phyloP scores from a whole-genome alignment of 2,797 vertebrate genomes.

The Microctenopoma stevenorrisi region DNA sequence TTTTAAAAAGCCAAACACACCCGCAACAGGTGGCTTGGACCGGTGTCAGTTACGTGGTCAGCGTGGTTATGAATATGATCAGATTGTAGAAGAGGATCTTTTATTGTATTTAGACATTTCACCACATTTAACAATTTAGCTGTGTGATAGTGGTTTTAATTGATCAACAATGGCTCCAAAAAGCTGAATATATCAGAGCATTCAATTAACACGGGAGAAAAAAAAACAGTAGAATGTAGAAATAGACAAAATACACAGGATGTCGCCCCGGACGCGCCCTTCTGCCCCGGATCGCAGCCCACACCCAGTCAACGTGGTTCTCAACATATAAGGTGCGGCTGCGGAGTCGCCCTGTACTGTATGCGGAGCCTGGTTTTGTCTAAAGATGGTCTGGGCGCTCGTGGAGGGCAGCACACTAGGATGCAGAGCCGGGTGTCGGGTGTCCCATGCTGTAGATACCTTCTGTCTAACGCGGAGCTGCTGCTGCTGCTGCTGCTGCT shows the following conservation, averaged over 20 bases:
- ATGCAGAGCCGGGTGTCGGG: constrained; percentile 65
- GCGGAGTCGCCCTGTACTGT: constrained; percentile 30
- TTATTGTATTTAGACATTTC: neutral
- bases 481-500: constrained; percentile 25
- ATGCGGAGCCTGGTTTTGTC: constrained; percentile 53
- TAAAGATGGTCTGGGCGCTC: constrained; percentile 71
- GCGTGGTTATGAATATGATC: neutral
- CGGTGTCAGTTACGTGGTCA: constrained; percentile 8
- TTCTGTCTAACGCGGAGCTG: constrained; percentile 47
- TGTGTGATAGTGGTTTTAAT: neutral
- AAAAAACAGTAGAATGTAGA: too few relatives aligned
- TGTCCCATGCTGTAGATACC: constrained; percentile 62
- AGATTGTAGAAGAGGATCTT: neutral
- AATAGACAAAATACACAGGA: neutral
- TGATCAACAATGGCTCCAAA: neutral
- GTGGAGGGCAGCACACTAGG: constrained; percentile 49
- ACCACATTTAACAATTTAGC: neutral
- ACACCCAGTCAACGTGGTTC: constrained; percentile 34
- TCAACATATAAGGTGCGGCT: constrained; percentile 71
- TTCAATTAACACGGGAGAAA: too few relatives aligned
- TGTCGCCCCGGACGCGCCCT: constrained; percentile 8
- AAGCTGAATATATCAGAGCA: neutral
- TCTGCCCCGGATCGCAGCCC: constrained; percentile 9
- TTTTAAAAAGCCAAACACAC: constrained; percentile 73
- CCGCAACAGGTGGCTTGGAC: constrained; percentile 76